Base-by-base conservation (phyloP, 2,888 invertebrate genomes). In the Rugalucina vietnamica region DNA sequence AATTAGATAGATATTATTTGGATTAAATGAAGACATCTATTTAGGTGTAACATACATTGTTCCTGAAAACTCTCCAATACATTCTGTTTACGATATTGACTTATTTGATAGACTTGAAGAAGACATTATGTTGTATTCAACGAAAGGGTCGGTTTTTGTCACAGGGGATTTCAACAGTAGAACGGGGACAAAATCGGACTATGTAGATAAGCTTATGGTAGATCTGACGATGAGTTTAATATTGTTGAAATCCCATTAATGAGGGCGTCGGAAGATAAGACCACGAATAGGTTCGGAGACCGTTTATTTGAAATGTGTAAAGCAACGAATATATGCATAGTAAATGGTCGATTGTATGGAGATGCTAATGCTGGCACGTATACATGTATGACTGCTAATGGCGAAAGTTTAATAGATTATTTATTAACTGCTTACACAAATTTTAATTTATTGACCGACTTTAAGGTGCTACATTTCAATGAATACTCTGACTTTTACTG, bases 231-330 rank as follows among this genome's bases (percentile, higher is more conserved):
- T 43, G 18, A 43, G 8, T 43, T 43, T 8, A 43, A 43, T 34
- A 34, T 36, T 43, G 27, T 1, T 24, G 36, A 49, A 18, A 12
- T 72, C 12, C 18, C 36, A 18, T 29, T 37, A n/a, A 10, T 21
- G n/a, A 70, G 72, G 12, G 34, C 12, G 24, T 57, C 71, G 12
- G 10, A 10, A 14, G 78, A 78, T 72, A 32, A 34, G 14, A 65
- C 50, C 8, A 37, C 54, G 3, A 73, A 73, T 43, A 37, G 79
- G 5, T 79, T 79, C 73, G 79, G 79, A 18, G 79, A 79, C 29
- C 8, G 65, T 29, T 60, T 79, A 21, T n/a, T 79, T n/a, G 73
- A 79, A 10, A n/a, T 79, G 24, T 79, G 79, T 27, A 79, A 79
- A 57, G 21, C 79, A 32, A 72, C 72, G 18, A 27, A 29, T 27